Percentiles rank a stretch among this genome's conserved stretches.
Conservation (phyloP, 2,888 invertebrate genomes). For the Merodon equestris region DNA sequence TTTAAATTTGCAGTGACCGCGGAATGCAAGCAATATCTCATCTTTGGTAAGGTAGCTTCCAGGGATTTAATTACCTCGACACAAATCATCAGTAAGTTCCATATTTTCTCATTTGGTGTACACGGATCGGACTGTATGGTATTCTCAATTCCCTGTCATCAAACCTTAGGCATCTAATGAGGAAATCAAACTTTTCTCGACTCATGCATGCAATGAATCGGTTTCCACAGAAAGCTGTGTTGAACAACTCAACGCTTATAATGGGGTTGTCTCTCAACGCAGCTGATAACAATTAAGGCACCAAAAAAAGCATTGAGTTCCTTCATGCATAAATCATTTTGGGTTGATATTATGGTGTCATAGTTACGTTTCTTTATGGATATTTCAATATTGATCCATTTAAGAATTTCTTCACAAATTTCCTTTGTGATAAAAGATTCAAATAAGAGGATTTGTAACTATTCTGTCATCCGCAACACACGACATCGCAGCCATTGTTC, state of each 20-base stretch:
- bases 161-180: conserved; percentile 16
- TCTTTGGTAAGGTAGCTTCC: conserved; percentile 74
- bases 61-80: conserved; percentile 69
- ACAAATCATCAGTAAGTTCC: conserved; percentile 14
- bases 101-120: conserved; percentile 17
- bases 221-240: conserved; percentile 20
- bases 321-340: conserved; percentile 10
- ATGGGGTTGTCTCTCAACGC: conserved; percentile 17
- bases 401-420: conserved; percentile 2
- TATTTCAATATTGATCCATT: not conserved
- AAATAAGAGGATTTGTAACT: conserved; percentile 1
- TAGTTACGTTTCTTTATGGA: conserved; percentile 12
- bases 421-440: conserved; percentile 1
- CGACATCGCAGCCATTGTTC: conserved; percentile 13
- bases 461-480: conserved; percentile 13
- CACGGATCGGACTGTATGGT: conserved; percentile 9
- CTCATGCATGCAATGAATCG: conserved; percentile 22
- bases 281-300: conserved; percentile 17
- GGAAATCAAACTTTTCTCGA: conserved; percentile 19
- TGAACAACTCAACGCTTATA: conserved; percentile 22
- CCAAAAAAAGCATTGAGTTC: conserved; percentile 25
- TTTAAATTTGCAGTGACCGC: no score
- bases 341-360: conserved; percentile 3
- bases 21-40: conserved; percentile 15
- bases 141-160: conserved; percentile 20